A percentile compares a stretch with the other conserved stretches of the same genome.
phyloP scores from a whole-genome alignment of 2,888 invertebrate genomes.

The Reticulitermes lucifugus region DNA sequence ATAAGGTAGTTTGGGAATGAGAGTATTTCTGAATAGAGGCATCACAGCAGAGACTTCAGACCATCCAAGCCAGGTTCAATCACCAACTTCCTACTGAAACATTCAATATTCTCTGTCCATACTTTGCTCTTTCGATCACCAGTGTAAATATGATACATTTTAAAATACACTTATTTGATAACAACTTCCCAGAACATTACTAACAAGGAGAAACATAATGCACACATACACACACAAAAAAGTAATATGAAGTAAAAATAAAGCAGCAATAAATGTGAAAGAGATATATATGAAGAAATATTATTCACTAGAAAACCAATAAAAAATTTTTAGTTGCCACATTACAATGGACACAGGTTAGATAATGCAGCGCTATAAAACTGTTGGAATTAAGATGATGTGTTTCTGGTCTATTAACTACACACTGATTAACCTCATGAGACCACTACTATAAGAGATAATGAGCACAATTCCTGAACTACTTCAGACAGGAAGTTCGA shows the following conservation, averaged over 20 bases:
- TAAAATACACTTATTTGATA: neutral
- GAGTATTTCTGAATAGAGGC: neutral
- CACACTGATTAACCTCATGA: conserved; percentile 42
- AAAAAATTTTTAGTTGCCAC: neutral
- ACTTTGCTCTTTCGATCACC: neutral
- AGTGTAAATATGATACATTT: neutral
- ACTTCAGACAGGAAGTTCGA: conserved; percentile 5
- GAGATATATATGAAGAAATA: neutral
- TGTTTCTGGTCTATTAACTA: neutral
- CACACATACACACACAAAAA: neutral
- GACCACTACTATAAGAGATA: conserved; percentile 55
- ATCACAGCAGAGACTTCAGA: neutral
- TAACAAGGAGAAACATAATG: neutral
- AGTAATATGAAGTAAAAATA: neutral
- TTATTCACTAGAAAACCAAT: neutral
- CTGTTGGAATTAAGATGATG: neutral
- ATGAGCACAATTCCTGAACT: neutral
- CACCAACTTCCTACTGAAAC: conserved; percentile 25
- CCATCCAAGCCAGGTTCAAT: conserved; percentile 15
- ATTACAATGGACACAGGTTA: neutral
- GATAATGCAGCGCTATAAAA: neutral
- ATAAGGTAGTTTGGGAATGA: neutral
- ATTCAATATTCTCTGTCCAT: neutral
- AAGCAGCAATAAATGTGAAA: neutral
- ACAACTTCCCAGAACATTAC: neutral